Conservation (phyloP, 1,140 invertebrate species). For the Drosophila pseudoananassae region DNA sequence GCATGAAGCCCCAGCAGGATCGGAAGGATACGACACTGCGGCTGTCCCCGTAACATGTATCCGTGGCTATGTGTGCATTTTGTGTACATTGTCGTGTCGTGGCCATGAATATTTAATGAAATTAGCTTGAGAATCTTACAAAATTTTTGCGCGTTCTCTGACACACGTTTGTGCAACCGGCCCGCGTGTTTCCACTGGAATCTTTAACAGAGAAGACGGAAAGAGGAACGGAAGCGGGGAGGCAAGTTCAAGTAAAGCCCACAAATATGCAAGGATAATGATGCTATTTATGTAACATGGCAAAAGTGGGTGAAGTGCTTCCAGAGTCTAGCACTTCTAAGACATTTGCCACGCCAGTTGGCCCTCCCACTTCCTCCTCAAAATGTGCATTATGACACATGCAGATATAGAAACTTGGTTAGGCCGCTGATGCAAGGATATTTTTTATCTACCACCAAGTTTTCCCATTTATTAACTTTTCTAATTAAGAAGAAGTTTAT, state of each 20-base stretch:
- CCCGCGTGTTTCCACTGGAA: slow-evolving; percentile 58
- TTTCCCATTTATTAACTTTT: neutral
- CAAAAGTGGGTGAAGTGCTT: slow-evolving; percentile 8
- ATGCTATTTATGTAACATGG: neutral
- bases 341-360: slow-evolving; percentile 2
- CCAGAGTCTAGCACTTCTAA: neutral
- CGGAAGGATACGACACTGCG: slow-evolving; percentile 25
- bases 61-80: slow-evolving; percentile 21
- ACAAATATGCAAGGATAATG: slow-evolving; percentile 50
- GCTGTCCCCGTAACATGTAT: slow-evolving; percentile 19
- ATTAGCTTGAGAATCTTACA: slow-evolving; percentile 76
- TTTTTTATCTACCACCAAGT: neutral
- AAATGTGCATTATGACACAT: neutral
- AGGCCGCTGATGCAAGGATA: neutral
- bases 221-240: slow-evolving; percentile 3
- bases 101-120: slow-evolving; percentile 82
- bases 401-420: neutral
- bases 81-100: slow-evolving; percentile 59
- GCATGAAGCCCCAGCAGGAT: slow-evolving; percentile 3
- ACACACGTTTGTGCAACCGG: slow-evolving; percentile 1
- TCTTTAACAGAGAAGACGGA: slow-evolving; percentile 42
- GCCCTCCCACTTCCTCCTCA: neutral
- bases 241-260: slow-evolving; percentile 26
- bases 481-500: neutral
- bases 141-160: slow-evolving; percentile 47